Conservation (phyloP, 2,797 vertebrate species). For the Cyclura pinguis region DNA sequence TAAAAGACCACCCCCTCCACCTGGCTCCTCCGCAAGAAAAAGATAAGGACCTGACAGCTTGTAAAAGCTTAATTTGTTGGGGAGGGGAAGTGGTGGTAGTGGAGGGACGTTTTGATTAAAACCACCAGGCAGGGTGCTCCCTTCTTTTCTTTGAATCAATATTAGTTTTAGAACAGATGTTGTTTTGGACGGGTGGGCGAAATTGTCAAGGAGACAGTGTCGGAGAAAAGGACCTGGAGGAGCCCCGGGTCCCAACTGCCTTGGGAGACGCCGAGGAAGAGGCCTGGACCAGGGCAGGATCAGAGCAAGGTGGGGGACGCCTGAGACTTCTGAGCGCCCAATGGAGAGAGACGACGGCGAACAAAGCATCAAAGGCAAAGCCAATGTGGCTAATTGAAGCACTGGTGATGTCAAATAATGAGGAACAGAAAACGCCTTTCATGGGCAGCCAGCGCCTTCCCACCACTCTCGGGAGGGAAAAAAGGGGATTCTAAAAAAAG, state of each 20-base stretch:
- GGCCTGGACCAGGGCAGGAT: conserved; percentile 67
- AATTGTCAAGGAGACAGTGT: conserved; percentile 40
- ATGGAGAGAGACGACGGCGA: conserved; percentile 41
- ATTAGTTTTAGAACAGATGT: conserved; percentile 68
- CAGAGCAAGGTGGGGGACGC: conserved; percentile 58
- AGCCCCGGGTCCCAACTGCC: conserved; percentile 23
- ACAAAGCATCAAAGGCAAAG: conserved; percentile 73
- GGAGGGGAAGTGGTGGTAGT: conserved; percentile 35
- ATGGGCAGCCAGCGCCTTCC: conserved; percentile 58
- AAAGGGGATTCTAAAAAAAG: conserved; percentile 36
- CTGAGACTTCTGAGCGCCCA: conserved; percentile 47
- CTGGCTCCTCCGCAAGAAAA: background rate
- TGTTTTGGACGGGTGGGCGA: background rate
- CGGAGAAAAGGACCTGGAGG: conserved; percentile 28
- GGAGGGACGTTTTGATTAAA: conserved; percentile 67
- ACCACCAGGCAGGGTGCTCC: conserved; percentile 56
- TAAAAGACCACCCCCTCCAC: background rate
- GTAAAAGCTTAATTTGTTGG: conserved; percentile 66
- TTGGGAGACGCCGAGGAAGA: conserved; percentile 53
- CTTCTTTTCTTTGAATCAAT: conserved; percentile 52
- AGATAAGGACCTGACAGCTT: conserved; percentile 67
- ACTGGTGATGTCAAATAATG: conserved; percentile 46
- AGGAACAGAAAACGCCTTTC: conserved; percentile 46
- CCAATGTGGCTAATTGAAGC: conserved; percentile 62
- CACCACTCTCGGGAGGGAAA: background rate